phyloP scores from a whole-genome alignment of 2,113 vertebrate species.

The Elachura formosa region DNA sequence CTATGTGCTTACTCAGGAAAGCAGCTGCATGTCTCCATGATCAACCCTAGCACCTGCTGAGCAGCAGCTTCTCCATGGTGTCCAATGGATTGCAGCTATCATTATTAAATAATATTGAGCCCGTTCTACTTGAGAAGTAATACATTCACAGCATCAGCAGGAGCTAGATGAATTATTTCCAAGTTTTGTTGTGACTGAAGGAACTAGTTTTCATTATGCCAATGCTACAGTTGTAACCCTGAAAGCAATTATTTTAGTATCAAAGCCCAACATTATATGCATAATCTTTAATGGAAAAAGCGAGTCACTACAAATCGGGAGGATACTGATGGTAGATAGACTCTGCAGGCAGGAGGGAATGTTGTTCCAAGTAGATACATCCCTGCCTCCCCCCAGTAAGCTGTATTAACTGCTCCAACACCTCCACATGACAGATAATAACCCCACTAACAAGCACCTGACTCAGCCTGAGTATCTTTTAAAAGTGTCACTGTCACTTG shows the following conservation, averaged over 20 bases:
- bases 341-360: not conserved
- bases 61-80: not conserved
- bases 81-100: not conserved
- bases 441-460: not conserved
- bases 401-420: not conserved
- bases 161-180: not conserved
- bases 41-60: not conserved
- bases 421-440: not conserved
- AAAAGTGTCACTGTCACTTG: not conserved
- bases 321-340: not conserved
- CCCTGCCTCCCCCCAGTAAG: not conserved
- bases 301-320: not conserved
- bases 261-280: not conserved
- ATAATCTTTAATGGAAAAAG: not conserved
- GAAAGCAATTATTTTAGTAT: not conserved
- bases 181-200: not conserved
- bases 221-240: not conserved
- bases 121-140: not conserved
- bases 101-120: not conserved
- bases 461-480: not conserved
- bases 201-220: not conserved
- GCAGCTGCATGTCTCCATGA: not conserved
- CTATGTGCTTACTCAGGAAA: not conserved
- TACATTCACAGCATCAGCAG: not conserved
- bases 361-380: not conserved